phyloP scores from a whole-genome alignment of 37 sponge, comb jelly and placozoan species.

The Halisarca cf. caerulea region DNA sequence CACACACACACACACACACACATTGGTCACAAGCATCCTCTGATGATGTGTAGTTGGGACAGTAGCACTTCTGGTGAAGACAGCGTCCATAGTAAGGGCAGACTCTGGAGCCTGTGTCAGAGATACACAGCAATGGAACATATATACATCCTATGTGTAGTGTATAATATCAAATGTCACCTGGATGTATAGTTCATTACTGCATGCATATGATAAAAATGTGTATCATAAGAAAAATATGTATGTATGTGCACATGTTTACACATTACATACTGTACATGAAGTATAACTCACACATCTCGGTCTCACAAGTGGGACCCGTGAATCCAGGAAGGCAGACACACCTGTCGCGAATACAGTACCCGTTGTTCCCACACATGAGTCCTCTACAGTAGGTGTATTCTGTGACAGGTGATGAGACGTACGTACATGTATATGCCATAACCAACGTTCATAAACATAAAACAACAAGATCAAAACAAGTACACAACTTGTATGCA shows the following conservation, averaged over 20 bases:
- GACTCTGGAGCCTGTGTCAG: neutral
- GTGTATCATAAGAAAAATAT: neutral
- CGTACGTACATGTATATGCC: too few relatives aligned
- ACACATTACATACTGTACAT: too few relatives aligned
- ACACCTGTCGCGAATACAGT: neutral
- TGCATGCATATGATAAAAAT: neutral
- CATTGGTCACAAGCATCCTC: slow-evolving; percentile 7
- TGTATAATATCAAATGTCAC: too few relatives aligned
- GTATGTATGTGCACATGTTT: neutral
- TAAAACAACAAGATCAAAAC: too few relatives aligned
- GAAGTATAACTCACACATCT: slow-evolving; percentile 5
- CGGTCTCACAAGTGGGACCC: neutral
- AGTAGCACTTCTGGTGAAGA: slow-evolving; percentile 1
- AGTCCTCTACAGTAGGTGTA: neutral
- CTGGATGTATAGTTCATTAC: neutral
- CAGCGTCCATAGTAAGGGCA: slow-evolving; percentile 19
- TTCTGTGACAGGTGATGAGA: neutral
- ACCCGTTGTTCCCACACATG: neutral
- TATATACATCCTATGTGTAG: too few relatives aligned
- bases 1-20: slow-evolving; percentile 1
- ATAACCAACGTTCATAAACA: too few relatives aligned
- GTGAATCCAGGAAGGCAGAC: neutral
- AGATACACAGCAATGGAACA: neutral
- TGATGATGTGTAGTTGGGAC: neutral
- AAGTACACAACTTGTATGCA: too few relatives aligned